Evolutionary conservation across 1,140 invertebrate species (phyloP).

Genomic region (Galleria mellonella): DNA sequence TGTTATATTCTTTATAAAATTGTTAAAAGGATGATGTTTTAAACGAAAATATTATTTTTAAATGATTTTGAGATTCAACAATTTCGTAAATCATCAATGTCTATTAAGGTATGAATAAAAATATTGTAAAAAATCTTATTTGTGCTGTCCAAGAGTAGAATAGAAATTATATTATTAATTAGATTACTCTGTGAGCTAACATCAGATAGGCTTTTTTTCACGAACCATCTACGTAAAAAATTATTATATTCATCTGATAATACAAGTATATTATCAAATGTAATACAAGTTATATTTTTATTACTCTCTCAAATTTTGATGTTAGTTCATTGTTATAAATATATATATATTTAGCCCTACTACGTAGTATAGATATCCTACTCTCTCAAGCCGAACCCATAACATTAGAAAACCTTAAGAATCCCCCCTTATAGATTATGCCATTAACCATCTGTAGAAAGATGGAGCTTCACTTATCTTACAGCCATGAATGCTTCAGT

Average conservation of each 20-base stretch:
- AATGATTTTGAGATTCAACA: background rate
- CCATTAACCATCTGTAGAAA: conserved; percentile 42
- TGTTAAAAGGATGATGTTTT: background rate
- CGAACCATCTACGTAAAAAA: too few species aligned
- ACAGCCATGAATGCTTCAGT: conserved; percentile 34
- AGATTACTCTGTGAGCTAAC: background rate
- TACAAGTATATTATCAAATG: background rate
- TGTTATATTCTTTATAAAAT: conserved; percentile 10
- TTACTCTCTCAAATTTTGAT: background rate
- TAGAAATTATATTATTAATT: conserved; percentile 22
- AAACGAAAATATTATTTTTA: background rate
- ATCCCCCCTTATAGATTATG: conserved; percentile 34
- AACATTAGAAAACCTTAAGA: conserved; percentile 49
- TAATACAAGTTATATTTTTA: background rate
- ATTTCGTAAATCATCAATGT: conserved; percentile 23
- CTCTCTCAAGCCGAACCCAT: conserved; percentile 70
- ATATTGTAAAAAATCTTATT: conserved; percentile 13
- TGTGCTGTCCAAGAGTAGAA: conserved; percentile 41
- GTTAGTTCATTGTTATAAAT: background rate
- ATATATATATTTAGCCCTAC: conserved; percentile 1
- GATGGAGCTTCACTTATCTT: conserved; percentile 41
- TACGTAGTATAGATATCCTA: conserved; percentile 48
- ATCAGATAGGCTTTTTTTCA: too few species aligned
- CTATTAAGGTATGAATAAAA: conserved; percentile 43
- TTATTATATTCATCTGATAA: background rate